Evolutionary conservation across 2,888 invertebrate species (phyloP), one percentile per base, ranked within the genome.

Genomic region (Balanococcus diminutus): DNA sequence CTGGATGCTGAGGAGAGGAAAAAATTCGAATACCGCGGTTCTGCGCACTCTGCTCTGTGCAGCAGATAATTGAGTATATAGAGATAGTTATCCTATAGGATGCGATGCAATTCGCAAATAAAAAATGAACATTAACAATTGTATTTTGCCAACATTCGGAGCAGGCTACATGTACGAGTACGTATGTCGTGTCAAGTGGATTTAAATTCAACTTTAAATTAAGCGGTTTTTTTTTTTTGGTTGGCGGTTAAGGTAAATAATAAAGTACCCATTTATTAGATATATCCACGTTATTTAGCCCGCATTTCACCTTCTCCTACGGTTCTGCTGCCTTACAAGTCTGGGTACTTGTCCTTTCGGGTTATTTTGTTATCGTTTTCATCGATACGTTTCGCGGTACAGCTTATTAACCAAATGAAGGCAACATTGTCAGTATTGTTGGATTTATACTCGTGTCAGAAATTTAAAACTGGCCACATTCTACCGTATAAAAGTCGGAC

Each of bases 51-150:
- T n/a, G n/a, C 56, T 56, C 19, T 42, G 11, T 42, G 14, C 42
- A 9, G 42, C 61, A 11, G 67, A 56, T 83, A 83, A 83, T 83
- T 83, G 83, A 83, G 56, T 67, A 42, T 36, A 79, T 42, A 22
- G 67, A 82, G 82, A 83, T 83, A 83, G 83, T 67, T 83, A 83
- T 83, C 83, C 67, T 14, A 19, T 25, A 32, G 8, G 0, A 4
- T 36, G 8, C n/a, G 8, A 19, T 19, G 19, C n/a, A n/a, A n/a
- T n/a, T n/a, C n/a, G n/a, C n/a, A n/a, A n/a, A n/a, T n/a, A n/a
- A n/a, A n/a, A 51, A 51, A 67, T 3, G 28, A 31, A 56, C 82
- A 82, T 56, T 61, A 56, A 83, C 83, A 61, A 83, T 83, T 83
- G 83, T 83, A 14, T 83, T 82, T 82, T n/a, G 42, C 67, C 2